Percentiles rank a stretch among this genome's conserved stretches.
Evolutionary conservation across 2,113 vertebrate species (phyloP).

Genomic region (Heterochromis multidens): DNA sequence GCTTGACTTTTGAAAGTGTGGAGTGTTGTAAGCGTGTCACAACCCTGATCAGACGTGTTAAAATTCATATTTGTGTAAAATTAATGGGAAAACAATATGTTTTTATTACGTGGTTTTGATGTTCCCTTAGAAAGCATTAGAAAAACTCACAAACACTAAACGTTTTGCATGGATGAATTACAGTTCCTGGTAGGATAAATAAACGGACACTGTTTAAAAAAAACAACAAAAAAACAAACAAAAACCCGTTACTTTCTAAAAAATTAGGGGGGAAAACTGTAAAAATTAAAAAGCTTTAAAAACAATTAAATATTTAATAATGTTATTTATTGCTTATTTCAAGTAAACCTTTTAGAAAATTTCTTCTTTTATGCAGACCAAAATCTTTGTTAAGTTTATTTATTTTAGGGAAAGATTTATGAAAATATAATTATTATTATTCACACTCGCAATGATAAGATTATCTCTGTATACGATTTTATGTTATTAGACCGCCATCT

Average conservation of each 20-base stretch:
- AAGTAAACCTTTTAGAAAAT: background rate
- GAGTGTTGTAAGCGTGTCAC: background rate
- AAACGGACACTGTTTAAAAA: no score
- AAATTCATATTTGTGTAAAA: background rate
- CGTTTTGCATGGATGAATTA: background rate
- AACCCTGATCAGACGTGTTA: background rate
- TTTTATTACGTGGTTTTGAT: background rate
- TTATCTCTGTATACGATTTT: background rate
- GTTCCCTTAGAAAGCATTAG: background rate
- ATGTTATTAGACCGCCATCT: slow-evolving; percentile 27
- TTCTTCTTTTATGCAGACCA: background rate
- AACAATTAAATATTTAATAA: background rate
- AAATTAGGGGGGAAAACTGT: background rate
- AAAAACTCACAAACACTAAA: background rate
- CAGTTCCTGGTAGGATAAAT: no score
- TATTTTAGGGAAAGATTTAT: background rate
- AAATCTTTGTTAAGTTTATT: background rate
- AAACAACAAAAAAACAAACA: no score
- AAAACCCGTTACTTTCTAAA: background rate
- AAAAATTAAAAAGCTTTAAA: background rate
- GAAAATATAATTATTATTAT: background rate
- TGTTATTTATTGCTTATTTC: background rate
- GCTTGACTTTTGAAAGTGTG: background rate
- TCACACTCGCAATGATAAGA: background rate
- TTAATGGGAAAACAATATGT: background rate